Evolutionary conservation across 2,888 invertebrate species (phyloP).

Genomic region (Hydrotaea cyrtoneurina): DNA sequence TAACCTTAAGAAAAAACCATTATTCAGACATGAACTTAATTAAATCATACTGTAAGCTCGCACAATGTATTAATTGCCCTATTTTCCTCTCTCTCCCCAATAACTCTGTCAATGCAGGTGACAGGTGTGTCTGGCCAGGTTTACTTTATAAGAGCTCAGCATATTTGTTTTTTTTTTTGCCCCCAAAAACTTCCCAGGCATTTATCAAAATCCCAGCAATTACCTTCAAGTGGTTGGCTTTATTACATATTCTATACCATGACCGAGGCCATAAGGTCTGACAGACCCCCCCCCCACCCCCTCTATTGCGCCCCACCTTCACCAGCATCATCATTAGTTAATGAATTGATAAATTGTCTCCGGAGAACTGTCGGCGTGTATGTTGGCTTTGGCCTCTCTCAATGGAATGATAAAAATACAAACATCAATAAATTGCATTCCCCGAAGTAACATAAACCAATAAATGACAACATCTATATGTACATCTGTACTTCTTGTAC

Average conservation of each 20-base stretch:
- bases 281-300: too few species aligned
- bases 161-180: not conserved
- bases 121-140: not conserved
- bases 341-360: constrained; percentile 57
- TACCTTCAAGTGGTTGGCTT: not conserved
- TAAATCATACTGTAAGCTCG: too few species aligned
- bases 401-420: not conserved
- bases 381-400: not conserved
- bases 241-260: not conserved
- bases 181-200: not conserved
- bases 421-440: constrained; percentile 61
- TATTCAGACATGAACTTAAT: too few species aligned
- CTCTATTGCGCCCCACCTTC: not conserved
- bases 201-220: not conserved
- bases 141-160: not conserved
- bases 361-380: not conserved
- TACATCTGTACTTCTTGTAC: not conserved
- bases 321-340: constrained; percentile 42
- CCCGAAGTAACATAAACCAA: constrained; percentile 58
- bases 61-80: not conserved
- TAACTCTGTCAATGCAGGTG: not conserved
- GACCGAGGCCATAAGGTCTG: not conserved
- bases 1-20: too few species aligned
- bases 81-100: not conserved
- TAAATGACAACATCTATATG: not conserved